Base-by-base conservation (phyloP, 2,888 invertebrate genomes). In the Teleiodes luculella region DNA sequence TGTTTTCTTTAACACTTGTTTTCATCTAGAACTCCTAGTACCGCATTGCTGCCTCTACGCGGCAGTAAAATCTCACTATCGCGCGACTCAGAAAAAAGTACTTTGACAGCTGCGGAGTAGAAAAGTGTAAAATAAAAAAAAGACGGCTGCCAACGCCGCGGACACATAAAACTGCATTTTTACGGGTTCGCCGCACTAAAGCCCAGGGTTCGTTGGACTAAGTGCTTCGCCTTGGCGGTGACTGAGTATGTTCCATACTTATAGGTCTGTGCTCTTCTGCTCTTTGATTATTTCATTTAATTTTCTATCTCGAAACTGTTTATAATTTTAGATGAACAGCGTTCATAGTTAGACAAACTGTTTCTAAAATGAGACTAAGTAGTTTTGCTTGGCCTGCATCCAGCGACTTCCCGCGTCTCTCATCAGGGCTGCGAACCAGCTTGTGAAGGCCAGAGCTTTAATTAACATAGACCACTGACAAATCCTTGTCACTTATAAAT, bases 101-200 rank as follows among this genome's bases (percentile, higher is more conserved):
- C 67, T 72, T 72, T 74, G 74, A 72, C 72, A 70, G 68, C 69
- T 68, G 70, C 64, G 76, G 72, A 76, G 74, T 70, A 61, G 68
- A 70, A 72, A 53, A 56, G 74, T 70, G 61, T 68, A 70, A 73
- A 53, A 56, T 56, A 81, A 77, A 80, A 80, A 83, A 75, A 67
- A 59, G 61, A 63, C 67, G 67, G 67, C 68, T 72, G 66, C 74
- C 68, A 62, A 55, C 53, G 58, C 67, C 31, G 55, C 35, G 65
- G 66, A 66, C 64, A 58, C 70, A 76, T 81, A 80, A 83, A 82
- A 76, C 72, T 78, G 78, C 78, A 78, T 69, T 78, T 80, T 76
- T 80, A 75, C 68, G 70, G 68, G 62, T 54, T 61, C 54, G 61
- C 63, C 66, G 68, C 63, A 66, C 68, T 76, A 70, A 79, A 78